A percentile compares a stretch with the other conserved stretches of the same genome.
These are phyloP conservation scores for Rhincodon typus DNA, from an alignment of 2,797 vertebrate species.

Conservation along the genomic window DNA sequence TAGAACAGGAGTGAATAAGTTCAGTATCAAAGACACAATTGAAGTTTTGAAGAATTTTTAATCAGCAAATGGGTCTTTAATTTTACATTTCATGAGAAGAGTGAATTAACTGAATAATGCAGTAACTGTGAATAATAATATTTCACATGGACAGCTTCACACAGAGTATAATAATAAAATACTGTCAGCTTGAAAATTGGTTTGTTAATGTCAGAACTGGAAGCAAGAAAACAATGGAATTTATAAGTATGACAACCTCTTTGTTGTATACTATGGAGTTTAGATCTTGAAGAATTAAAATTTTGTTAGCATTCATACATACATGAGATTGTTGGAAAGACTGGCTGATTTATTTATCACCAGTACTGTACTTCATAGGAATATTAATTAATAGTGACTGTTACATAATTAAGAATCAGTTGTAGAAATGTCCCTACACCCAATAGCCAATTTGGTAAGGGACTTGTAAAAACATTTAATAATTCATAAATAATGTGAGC, in stretches of 20 bases:
- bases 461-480: too few relatives aligned
- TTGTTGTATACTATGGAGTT: not conserved
- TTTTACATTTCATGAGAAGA: not conserved
- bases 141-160: constrained; percentile 18
- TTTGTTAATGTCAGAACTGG: not conserved
- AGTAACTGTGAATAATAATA: not conserved
- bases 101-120: not conserved
- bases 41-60: not conserved
- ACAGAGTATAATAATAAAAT: not conserved
- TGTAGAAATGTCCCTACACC: not conserved
- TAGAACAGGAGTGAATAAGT: not conserved
- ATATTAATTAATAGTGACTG: not conserved
- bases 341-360: not conserved
- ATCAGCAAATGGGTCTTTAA: not conserved
- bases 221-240: constrained; percentile 3
- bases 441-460: not conserved
- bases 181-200: not conserved
- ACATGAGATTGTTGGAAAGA: not conserved
- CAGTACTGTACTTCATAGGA: not conserved
- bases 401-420: not conserved
- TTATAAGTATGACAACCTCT: not conserved
- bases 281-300: constrained; percentile 1
- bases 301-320: not conserved
- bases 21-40: not conserved
- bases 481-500: not conserved